phyloP scores from a whole-genome alignment of 2,113 vertebrate species.

The Petromus typicus region DNA sequence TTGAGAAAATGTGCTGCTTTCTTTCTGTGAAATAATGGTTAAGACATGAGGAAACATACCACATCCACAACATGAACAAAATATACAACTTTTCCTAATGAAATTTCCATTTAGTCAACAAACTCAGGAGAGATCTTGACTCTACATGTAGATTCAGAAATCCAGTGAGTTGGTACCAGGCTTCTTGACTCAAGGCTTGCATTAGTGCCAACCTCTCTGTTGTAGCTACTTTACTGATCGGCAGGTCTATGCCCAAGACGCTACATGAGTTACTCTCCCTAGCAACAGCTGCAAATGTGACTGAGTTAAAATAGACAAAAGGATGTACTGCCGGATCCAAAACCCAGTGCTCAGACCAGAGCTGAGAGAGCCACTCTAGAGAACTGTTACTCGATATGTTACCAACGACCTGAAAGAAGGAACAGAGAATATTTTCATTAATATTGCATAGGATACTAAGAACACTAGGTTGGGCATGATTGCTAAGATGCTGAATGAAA shows the following conservation, averaged over 20 bases:
- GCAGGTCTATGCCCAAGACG: not conserved
- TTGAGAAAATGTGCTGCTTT: not conserved
- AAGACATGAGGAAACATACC: not conserved
- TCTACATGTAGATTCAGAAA: not conserved
- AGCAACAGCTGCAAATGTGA: not conserved
- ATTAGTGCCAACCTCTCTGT: not conserved
- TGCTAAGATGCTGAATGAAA: constrained; percentile 45
- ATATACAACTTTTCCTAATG: not conserved
- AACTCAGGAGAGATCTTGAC: not conserved
- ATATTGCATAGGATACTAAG: constrained; percentile 40
- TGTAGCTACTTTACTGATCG: not conserved
- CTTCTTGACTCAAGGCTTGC: not conserved
- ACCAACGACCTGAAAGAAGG: constrained; percentile 23
- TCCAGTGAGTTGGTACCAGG: not conserved
- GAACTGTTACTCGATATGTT: constrained; percentile 32
- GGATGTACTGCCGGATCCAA: not conserved
- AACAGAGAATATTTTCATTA: constrained; percentile 60
- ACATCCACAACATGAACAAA: too few species aligned
- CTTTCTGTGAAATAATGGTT: constrained; percentile 6
- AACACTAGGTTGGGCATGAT: not conserved
- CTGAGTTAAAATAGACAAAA: not conserved
- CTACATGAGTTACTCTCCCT: not conserved
- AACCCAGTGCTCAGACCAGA: not conserved
- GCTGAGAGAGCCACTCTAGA: not conserved
- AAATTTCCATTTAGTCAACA: constrained; percentile 11